Conservation (phyloP, 2,113 vertebrate species). For the Callorhinus ursinus region DNA sequence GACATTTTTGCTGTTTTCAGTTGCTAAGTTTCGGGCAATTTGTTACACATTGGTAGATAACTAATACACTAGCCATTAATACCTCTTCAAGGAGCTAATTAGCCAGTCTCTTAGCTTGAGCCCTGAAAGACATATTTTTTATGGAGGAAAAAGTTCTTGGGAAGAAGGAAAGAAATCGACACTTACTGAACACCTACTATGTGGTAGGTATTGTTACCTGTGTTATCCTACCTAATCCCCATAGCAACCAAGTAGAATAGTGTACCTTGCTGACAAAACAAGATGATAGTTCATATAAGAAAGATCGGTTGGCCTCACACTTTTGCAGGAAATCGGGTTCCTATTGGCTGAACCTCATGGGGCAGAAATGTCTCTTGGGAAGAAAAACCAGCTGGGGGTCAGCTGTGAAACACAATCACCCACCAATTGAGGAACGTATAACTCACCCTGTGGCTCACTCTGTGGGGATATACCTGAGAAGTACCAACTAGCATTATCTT, state of each 20-base stretch:
- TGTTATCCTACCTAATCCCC: neutral
- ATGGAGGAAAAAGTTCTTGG: neutral
- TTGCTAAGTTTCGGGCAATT: neutral
- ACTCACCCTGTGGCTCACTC: neutral
- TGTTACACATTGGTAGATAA: neutral
- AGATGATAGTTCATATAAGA: neutral
- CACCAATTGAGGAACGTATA: neutral
- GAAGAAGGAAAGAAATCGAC: neutral
- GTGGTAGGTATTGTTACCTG: neutral
- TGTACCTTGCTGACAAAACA: neutral
- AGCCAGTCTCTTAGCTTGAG: neutral
- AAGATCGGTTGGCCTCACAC: neutral
- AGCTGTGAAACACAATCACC: neutral
- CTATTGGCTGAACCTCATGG: neutral
- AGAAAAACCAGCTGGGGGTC: neutral
- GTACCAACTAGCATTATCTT: neutral
- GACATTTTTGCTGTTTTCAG: neutral
- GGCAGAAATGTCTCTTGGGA: neutral
- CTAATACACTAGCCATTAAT: neutral
- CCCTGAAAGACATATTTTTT: neutral
- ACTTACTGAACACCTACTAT: neutral
- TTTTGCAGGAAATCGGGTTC: conserved; percentile 52
- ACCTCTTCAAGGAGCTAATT: conserved; percentile 1
- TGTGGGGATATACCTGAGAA: neutral
- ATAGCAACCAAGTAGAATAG: neutral